Conservation (phyloP, 2,797 vertebrate genomes). For the Danio tinwini region DNA sequence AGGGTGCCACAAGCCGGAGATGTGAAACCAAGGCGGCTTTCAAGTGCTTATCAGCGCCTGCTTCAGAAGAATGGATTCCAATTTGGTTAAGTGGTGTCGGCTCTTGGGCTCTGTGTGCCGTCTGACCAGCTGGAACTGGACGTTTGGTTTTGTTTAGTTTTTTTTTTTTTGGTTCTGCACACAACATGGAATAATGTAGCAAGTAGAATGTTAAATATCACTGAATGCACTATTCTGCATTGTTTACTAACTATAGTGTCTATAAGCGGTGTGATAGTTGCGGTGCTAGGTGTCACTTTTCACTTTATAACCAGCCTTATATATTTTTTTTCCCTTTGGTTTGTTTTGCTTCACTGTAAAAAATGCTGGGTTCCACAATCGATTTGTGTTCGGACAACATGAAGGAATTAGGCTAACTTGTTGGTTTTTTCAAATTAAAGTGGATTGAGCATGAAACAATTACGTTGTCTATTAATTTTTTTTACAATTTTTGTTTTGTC, state of each 20-base stretch:
- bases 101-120: conserved; percentile 10
- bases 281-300: neutral
- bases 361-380: too few species aligned
- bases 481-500: too few species aligned
- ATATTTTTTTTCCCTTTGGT: too few species aligned
- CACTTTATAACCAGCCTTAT: too few species aligned
- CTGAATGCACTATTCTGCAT: neutral
- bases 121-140: conserved; percentile 23
- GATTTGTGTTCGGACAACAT: too few species aligned
- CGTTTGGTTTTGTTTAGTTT: neutral
- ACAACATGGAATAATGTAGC: neutral
- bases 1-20: conserved; percentile 25
- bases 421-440: too few species aligned
- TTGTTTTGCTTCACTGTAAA: too few species aligned
- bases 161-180: conserved; percentile 13
- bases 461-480: too few species aligned
- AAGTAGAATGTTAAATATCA: conserved; percentile 17
- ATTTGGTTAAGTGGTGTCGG: conserved; percentile 52
- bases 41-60: conserved; percentile 15
- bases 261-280: neutral
- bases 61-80: conserved; percentile 33
- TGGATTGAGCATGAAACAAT: too few species aligned
- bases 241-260: neutral
- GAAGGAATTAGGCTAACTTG: too few species aligned
- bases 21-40: conserved; percentile 42